These are phyloP conservation scores for Parelbella ahira DNA, from an alignment of 2,888 invertebrate genomes.

Conservation along the genomic window DNA sequence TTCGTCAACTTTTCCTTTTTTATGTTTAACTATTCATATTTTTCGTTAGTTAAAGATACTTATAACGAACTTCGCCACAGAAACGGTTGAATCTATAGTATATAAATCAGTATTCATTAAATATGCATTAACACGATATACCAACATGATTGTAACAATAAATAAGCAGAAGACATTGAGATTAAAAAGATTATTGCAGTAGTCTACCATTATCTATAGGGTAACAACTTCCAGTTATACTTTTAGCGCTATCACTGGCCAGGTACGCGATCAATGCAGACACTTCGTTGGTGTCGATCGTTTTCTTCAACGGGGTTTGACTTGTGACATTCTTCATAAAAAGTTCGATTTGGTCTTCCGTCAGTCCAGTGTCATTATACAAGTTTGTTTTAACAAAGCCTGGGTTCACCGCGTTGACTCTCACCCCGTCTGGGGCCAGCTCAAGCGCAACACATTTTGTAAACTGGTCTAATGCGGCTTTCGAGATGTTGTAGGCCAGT, in stretches of 20 bases:
- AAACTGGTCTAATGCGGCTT: constrained; percentile 95
- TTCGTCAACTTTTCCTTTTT: too few relatives aligned
- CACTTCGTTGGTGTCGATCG: constrained; percentile 90
- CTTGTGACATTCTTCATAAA: constrained; percentile 81
- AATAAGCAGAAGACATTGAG: not conserved
- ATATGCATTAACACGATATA: too few relatives aligned
- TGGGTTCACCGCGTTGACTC: constrained; percentile 96
- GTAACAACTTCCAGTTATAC: constrained; percentile 88
- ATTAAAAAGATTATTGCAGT: constrained; percentile 29
- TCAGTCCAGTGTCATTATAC: constrained; percentile 83
- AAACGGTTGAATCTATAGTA: too few relatives aligned
- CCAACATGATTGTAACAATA: not conserved
- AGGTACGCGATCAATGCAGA: constrained; percentile 93
- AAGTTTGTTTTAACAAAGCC: constrained; percentile 94
- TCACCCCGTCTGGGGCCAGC: constrained; percentile 87
- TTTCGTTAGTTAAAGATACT: too few relatives aligned
- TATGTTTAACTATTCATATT: too few relatives aligned
- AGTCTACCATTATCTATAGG: constrained; percentile 60
- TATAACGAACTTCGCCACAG: too few relatives aligned
- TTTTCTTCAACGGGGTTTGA: constrained; percentile 93
- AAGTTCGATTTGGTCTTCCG: constrained; percentile 86
- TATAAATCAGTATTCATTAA: too few relatives aligned
- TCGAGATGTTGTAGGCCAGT: constrained; percentile 93
- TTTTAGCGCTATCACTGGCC: constrained; percentile 91
- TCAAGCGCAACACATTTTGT: constrained; percentile 95